A percentile compares a stretch with the other conserved stretches of the same genome.
phyloP scores from a whole-genome alignment of 2,797 vertebrate species.

The Amazonetta brasiliensis region DNA sequence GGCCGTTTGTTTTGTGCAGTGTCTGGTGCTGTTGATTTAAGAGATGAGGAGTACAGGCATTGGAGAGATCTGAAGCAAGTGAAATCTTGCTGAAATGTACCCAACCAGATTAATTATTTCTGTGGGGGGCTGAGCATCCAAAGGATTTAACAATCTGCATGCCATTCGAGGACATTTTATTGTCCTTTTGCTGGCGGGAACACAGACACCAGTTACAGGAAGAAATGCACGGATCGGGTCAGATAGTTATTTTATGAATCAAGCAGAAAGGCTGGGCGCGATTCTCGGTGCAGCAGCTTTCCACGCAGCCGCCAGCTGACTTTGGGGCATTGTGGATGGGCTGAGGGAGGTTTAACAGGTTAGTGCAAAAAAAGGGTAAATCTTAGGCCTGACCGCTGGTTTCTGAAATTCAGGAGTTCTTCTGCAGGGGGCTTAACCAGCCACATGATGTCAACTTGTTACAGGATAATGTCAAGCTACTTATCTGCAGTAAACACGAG shows the following conservation, averaged over 20 bases:
- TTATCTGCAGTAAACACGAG: constrained; percentile 8
- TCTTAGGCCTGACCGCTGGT: not conserved
- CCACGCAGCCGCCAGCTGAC: fast-evolving
- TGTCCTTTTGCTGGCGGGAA: constrained; percentile 15
- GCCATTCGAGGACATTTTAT: not conserved
- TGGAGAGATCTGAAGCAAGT: not conserved
- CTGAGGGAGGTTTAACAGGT: not conserved
- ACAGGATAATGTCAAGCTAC: not conserved
- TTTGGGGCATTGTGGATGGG: not conserved
- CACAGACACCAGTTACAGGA: not conserved
- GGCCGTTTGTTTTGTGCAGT: not conserved
- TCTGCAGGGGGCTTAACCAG: not conserved
- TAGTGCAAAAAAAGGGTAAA: not conserved
- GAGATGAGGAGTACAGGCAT: not conserved
- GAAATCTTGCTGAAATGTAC: not conserved
- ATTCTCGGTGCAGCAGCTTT: not conserved
- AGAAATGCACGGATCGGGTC: not conserved
- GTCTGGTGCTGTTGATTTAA: not conserved
- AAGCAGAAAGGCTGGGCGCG: not conserved
- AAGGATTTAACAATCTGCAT: constrained; percentile 20
- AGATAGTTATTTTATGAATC: not conserved
- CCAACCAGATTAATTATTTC: not conserved
- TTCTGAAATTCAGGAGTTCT: not conserved
- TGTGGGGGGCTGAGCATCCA: not conserved
- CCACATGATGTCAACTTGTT: not conserved